A percentile compares a stretch with the other conserved stretches of the same genome.
phyloP scores from a whole-genome alignment of 2,888 invertebrate species.

The Megalurothrips usitatus region DNA sequence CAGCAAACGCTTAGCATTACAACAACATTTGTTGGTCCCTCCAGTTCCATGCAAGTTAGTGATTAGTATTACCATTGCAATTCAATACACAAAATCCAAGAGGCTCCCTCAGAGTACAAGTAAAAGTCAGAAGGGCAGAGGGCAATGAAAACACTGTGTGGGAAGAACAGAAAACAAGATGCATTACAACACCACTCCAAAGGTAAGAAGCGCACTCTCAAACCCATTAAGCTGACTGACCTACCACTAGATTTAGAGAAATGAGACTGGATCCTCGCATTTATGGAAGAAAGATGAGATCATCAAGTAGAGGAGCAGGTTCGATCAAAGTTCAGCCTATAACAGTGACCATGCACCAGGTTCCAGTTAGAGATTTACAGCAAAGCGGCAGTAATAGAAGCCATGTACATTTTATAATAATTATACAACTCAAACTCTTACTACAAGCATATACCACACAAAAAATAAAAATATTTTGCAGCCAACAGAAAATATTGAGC shows the following conservation, averaged over 20 bases:
- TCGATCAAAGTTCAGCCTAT: conserved; percentile 10
- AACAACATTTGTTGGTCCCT: too few relatives aligned
- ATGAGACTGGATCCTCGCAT: neutral
- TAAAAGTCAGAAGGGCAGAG: neutral
- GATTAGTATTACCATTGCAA: neutral
- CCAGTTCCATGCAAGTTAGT: neutral
- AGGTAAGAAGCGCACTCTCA: neutral
- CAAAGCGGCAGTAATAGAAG: too few relatives aligned
- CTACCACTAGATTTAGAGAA: neutral
- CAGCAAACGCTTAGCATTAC: too few relatives aligned
- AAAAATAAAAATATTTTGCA: too few relatives aligned
- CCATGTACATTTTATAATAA: too few relatives aligned
- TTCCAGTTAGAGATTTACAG: too few relatives aligned
- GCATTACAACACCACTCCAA: neutral
- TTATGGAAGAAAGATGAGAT: neutral
- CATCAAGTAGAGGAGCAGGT: neutral
- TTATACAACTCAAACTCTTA: too few relatives aligned
- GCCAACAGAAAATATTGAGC: too few relatives aligned
- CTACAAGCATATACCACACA: too few relatives aligned
- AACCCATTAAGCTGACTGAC: neutral
- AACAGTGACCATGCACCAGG: neutral
- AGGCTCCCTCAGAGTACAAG: too few relatives aligned
- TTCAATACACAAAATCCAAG: too few relatives aligned
- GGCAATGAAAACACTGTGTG: neutral
- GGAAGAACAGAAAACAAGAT: conserved; percentile 15